Conservation (phyloP, 2,888 invertebrate genomes). For the Zootermopsis nevadensis region DNA sequence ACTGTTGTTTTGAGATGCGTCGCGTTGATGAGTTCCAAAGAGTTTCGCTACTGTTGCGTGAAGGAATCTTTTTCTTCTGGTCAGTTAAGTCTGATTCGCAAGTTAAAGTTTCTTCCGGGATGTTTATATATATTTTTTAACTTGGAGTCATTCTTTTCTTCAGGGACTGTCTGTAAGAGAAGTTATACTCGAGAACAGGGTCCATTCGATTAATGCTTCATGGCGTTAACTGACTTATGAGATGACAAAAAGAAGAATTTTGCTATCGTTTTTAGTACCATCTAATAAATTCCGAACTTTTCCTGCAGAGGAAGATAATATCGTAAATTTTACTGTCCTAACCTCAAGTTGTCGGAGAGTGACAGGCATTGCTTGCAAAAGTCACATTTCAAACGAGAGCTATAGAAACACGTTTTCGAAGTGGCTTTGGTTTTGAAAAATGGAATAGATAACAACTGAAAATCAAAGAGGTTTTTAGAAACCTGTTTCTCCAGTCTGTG, state of each 20-base stretch:
- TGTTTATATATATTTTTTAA: too few species aligned
- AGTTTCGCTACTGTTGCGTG: too few species aligned
- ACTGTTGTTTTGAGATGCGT: too few species aligned
- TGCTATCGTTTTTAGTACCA: background rate
- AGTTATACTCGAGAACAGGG: background rate
- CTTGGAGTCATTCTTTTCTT: background rate
- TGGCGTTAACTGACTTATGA: background rate
- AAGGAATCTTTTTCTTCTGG: too few species aligned
- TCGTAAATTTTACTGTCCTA: background rate
- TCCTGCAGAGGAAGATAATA: background rate
- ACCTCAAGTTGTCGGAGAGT: conserved; percentile 5
- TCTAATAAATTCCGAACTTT: background rate
- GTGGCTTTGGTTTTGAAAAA: conserved; percentile 28
- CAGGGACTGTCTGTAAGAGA: background rate
- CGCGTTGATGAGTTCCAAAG: too few species aligned
- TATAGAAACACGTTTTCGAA: conserved; percentile 6
- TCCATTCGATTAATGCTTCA: background rate
- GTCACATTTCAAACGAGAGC: background rate
- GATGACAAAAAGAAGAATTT: background rate
- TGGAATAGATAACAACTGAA: conserved; percentile 11
- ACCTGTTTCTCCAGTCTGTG: conserved; percentile 12
- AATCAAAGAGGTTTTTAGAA: conserved; percentile 27
- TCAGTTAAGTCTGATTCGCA: too few species aligned
- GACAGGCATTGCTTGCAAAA: background rate
- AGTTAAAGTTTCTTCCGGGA: too few species aligned